A percentile compares a stretch with the other conserved stretches of the same genome.
These are phyloP conservation scores for Agrotis clavis DNA, from an alignment of 2,888 invertebrate genomes.

Conservation along the genomic window DNA sequence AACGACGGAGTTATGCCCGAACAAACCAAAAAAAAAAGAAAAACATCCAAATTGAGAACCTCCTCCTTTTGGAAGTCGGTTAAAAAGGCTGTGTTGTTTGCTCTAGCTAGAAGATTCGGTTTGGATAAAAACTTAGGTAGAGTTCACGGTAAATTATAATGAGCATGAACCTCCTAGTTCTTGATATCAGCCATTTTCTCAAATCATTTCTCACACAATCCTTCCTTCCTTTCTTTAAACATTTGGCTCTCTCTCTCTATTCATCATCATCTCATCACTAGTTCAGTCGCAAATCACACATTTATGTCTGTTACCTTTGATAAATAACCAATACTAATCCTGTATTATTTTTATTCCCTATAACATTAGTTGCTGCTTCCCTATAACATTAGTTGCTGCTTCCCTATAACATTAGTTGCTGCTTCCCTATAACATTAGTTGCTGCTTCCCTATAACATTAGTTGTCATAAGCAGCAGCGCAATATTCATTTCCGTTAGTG, in stretches of 20 bases:
- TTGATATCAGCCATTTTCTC: too few relatives aligned
- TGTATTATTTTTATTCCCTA: conserved; percentile 8
- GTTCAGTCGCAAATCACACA: neutral
- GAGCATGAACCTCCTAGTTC: too few relatives aligned
- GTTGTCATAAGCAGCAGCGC: neutral
- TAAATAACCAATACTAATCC: neutral
- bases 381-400: conserved; percentile 10
- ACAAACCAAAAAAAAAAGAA: too few relatives aligned
- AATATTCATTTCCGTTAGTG: conserved; percentile 42
- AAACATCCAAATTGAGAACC: too few relatives aligned
- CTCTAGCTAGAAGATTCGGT: neutral
- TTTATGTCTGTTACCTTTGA: neutral
- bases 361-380: conserved; percentile 12
- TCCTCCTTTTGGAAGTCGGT: too few relatives aligned
- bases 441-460: conserved; percentile 3
- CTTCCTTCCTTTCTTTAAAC: too few relatives aligned
- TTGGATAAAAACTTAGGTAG: neutral
- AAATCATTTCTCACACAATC: too few relatives aligned
- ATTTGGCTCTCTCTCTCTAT: too few relatives aligned
- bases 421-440: conserved; percentile 10
- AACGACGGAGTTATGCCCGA: too few relatives aligned
- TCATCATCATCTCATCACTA: too few relatives aligned
- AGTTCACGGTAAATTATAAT: too few relatives aligned
- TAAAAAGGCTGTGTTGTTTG: too few relatives aligned
- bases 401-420: conserved; percentile 5